Percentiles rank a stretch among this genome's conserved stretches.
These are phyloP conservation scores for Diorhabda sublineata DNA, from an alignment of 1,140 invertebrate species.

Conservation along the genomic window DNA sequence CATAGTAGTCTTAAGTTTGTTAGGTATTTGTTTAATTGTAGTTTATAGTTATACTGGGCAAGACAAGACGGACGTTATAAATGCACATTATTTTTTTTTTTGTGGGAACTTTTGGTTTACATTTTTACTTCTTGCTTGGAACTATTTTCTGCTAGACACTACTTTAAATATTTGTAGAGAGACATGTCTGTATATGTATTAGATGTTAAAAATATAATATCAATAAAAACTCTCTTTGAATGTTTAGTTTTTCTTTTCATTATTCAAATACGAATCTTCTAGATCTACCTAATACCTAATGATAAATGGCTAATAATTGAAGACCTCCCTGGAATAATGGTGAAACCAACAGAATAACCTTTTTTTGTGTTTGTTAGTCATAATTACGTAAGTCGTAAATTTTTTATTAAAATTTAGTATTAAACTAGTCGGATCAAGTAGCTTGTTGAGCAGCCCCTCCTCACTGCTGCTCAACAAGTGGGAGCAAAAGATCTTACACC, in stretches of 20 bases:
- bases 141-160: slow-evolving; percentile 19
- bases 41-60: background rate
- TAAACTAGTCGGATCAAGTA: no score
- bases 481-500: no score
- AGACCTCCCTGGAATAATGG: no score
- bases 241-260: background rate
- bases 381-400: no score
- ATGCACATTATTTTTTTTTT: slow-evolving; percentile 23
- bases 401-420: no score
- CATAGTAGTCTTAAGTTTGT: slow-evolving; percentile 28
- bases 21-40: slow-evolving; percentile 24
- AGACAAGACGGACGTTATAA: background rate
- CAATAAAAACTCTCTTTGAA: slow-evolving; percentile 12
- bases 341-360: no score
- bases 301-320: no score
- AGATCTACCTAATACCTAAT: no score
- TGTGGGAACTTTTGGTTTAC: slow-evolving; percentile 33
- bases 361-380: no score
- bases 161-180: slow-evolving; percentile 30
- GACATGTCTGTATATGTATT: slow-evolving; percentile 38
- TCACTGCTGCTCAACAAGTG: no score
- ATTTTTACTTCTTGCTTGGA: slow-evolving; percentile 33
- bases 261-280: no score
- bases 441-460: no score
- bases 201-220: slow-evolving; percentile 34